A percentile compares a stretch with the other conserved stretches of the same genome.
phyloP scores from a whole-genome alignment of 2,113 vertebrate genomes.

The Phyllopteryx taeniolatus region DNA sequence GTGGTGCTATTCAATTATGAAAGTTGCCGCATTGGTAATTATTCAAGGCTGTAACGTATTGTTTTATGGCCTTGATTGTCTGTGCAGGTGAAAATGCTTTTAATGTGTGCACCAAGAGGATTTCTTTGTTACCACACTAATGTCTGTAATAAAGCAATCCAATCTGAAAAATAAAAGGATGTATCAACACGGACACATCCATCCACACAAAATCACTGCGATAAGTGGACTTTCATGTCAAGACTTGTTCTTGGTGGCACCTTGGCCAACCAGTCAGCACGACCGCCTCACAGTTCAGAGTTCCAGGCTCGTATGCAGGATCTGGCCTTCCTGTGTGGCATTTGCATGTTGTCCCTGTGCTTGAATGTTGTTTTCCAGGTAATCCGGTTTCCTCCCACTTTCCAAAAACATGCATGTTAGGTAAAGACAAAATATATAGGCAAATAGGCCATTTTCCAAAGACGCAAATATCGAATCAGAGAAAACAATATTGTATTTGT shows the following conservation, averaged over 20 bases:
- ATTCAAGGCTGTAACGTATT: slow-evolving; percentile 63
- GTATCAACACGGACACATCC: not conserved
- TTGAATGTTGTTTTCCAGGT: no score
- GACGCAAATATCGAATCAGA: no score
- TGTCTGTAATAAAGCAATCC: slow-evolving; percentile 60
- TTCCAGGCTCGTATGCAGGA: no score
- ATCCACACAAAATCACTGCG: not conserved
- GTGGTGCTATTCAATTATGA: slow-evolving; percentile 65
- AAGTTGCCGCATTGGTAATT: slow-evolving; percentile 68
- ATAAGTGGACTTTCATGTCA: not conserved
- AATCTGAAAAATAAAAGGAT: slow-evolving; percentile 29
- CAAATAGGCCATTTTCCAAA: no score
- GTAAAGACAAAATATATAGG: no score
- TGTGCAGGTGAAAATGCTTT: slow-evolving; percentile 54
- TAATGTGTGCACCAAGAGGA: slow-evolving; percentile 63
- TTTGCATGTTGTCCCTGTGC: no score
- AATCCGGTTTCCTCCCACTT: no score
- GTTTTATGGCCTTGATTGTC: slow-evolving; percentile 61
- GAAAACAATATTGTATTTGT: no score
- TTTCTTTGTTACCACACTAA: slow-evolving; percentile 60
- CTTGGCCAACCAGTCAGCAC: not conserved
- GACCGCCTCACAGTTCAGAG: not conserved
- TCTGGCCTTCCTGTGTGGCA: no score
- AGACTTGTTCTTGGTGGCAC: not conserved
- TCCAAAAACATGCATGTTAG: no score